Evolutionary conservation across 2,113 vertebrate species (phyloP), one percentile per base, ranked within the genome.

Genomic region (Chascanopsetta lugubris): DNA sequence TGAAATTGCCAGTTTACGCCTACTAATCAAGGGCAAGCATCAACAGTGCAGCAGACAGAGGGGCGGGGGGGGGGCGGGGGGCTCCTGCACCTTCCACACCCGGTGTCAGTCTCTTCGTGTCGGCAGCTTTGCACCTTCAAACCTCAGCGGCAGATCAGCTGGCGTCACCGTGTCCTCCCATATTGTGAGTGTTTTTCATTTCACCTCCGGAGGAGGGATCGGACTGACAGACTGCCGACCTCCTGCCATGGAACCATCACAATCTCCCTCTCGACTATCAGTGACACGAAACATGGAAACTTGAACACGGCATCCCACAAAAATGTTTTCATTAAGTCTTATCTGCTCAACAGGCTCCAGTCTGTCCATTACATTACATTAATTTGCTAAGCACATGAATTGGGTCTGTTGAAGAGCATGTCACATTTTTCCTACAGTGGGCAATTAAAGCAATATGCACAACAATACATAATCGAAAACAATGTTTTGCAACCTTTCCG

Each of bases 11-110:
- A 20, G 12, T 8, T 56, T n/a, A 24, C 4, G 43, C 46, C 21
- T 48, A 25, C 46, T 13, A 15, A 21, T 25, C 22, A n/a, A n/a
- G n/a, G n/a, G n/a, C 12, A 26, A 47, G 24, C 51, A 40, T 20
- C 24, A 20, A 8, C 20, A 20, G 54, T 26, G 11, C 26, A 58
- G 51, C 40, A 40, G 26, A 46, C 29, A 58, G 46, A 45, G 29
- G 25, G 8, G 57, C n/a, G n/a, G 45, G 34, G 8, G 17, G 62
- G n/a, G 24, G 32, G 60, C n/a, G 36, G 26, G 24, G 48, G 24
- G 46, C 21, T 64, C 46, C 26, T 57, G 53, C 62, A 49, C 69
- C 56, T 58, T 58, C 34, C 50, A 34, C 65, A 65, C 49, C 61
- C 10, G 53, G 60, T 69, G 60, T 69, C 51, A 48, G 36, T 53